Percentiles rank a stretch among this genome's conserved stretches.
Evolutionary conservation across 2,113 vertebrate genomes (phyloP).

Genomic region (Mormyrus iriodes): DNA sequence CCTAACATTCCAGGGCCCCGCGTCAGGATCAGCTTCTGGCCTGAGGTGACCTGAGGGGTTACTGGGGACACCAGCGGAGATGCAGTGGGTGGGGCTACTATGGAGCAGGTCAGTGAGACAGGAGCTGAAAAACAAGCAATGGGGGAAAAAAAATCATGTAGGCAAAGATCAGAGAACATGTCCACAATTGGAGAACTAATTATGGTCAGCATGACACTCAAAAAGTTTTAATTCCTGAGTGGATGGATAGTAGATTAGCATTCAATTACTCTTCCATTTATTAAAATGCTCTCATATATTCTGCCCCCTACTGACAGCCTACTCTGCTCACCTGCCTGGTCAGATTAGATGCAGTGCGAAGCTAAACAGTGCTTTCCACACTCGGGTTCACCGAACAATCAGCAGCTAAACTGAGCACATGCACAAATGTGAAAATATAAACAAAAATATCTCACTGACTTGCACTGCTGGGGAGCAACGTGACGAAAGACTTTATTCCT

Average conservation of each 20-base stretch:
- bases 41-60: slow-evolving; percentile 54
- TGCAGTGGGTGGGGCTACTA: not conserved
- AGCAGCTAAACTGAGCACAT: too few species aligned
- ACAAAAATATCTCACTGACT: slow-evolving; percentile 41
- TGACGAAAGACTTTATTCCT: slow-evolving; percentile 52
- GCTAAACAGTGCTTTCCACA: not conserved
- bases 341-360: not conserved
- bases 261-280: not conserved
- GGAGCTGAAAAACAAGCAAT: not conserved
- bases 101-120: not conserved
- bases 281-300: not conserved
- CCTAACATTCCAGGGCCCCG: slow-evolving; percentile 57
- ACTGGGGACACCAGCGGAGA: slow-evolving; percentile 23
- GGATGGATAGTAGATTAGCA: not conserved
- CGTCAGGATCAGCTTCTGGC: slow-evolving; percentile 61
- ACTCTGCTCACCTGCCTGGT: not conserved
- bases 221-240: not conserved
- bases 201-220: not conserved
- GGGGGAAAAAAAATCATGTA: not conserved
- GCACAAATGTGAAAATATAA: not conserved
- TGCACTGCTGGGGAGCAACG: slow-evolving; percentile 53
- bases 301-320: not conserved
- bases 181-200: not conserved
- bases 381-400: not conserved
- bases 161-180: not conserved